Percentiles rank a stretch among this genome's conserved stretches.
These are phyloP conservation scores for Otis tarda DNA, from an alignment of 2,113 vertebrate genomes.

Conservation along the genomic window DNA sequence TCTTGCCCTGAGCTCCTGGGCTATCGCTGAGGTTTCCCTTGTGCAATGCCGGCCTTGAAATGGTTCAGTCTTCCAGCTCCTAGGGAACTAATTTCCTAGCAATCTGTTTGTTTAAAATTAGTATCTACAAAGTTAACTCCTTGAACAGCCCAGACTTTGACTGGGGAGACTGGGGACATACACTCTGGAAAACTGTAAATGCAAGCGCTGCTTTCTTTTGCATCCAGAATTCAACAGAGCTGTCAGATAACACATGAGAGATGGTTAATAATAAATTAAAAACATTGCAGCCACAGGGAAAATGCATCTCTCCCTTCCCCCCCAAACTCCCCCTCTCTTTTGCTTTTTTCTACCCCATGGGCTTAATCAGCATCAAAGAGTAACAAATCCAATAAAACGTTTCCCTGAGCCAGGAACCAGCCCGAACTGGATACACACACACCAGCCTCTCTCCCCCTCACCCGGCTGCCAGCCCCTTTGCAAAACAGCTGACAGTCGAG, in stretches of 20 bases:
- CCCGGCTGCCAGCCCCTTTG: conserved; percentile 48
- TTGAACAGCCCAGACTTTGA: conserved; percentile 9
- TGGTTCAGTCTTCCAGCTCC: neutral
- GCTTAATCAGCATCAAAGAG: conserved; percentile 81
- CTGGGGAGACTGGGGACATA: neutral
- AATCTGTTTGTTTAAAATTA: conserved; percentile 64
- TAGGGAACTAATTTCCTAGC: conserved; percentile 8
- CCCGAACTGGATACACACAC: conserved; percentile 46
- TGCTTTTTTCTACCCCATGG: conserved; percentile 73
- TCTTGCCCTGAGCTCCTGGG: neutral
- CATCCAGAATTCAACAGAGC: conserved; percentile 52
- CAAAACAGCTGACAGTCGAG: conserved; percentile 64
- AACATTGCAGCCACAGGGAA: conserved; percentile 60
- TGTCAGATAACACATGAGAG: conserved; percentile 69
- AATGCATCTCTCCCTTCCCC: conserved; percentile 46
- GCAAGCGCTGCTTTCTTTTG: conserved; percentile 32
- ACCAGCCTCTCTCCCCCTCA: conserved; percentile 1
- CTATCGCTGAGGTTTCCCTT: neutral
- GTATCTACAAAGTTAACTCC: conserved; percentile 30
- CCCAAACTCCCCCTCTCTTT: conserved; percentile 39
- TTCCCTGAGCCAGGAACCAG: conserved; percentile 74
- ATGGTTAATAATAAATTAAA: conserved; percentile 83
- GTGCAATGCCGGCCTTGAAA: conserved; percentile 15
- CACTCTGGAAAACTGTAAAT: conserved; percentile 40
- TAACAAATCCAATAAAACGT: conserved; percentile 82